Evolutionary conservation across 2,797 vertebrate species (phyloP), one percentile per base, ranked within the genome.

Genomic region (Peromyscus melanophrys): DNA sequence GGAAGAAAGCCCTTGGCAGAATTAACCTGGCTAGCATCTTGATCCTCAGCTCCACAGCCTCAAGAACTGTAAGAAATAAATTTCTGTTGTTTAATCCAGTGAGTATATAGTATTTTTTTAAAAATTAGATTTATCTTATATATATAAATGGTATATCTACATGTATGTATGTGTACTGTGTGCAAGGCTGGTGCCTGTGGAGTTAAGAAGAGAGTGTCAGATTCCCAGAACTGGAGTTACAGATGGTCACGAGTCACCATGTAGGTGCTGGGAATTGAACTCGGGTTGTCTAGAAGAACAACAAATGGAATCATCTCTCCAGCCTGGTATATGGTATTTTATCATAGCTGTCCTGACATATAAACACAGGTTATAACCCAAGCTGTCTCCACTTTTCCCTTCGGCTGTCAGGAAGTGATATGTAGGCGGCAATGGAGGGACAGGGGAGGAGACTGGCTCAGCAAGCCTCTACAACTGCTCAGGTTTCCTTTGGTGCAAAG

Each of bases 401-500:
- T 67, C 12, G 40, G 29, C 40, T 75, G n/a, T 59, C 0, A 23
- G 40, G 27, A 85, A 87, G 81, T 10, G 55, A 65, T 52, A 10
- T 43, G 59, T 0, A 4, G 8, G 71, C 17, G 29, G 65, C 46
- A 23, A 29, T 0, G 1, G 16, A 21, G 11, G 2, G 6, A 5
- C 13, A 5, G 0, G 0, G 10, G 34, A 85, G 21, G 37, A 55
- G 71, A 55, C 4, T 34, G 12, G 6, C 76, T 63, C 52, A 63
- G 23, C 21, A 21, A 87, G 67, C 52, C 55, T 3, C 3, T 52
- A 71, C 6, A 49, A 19, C 1, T 16, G 34, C 29, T 46, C 75
- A 61, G 71, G 43, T 43, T 92, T 82, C 90, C 31, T 5, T 9
- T 23, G 73, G 34, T 61, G 31, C 43, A 52, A 77, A 31, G 11